These are phyloP conservation scores for Coreius guichenoti DNA, from an alignment of 2,797 vertebrate species.

Conservation along the genomic window DNA sequence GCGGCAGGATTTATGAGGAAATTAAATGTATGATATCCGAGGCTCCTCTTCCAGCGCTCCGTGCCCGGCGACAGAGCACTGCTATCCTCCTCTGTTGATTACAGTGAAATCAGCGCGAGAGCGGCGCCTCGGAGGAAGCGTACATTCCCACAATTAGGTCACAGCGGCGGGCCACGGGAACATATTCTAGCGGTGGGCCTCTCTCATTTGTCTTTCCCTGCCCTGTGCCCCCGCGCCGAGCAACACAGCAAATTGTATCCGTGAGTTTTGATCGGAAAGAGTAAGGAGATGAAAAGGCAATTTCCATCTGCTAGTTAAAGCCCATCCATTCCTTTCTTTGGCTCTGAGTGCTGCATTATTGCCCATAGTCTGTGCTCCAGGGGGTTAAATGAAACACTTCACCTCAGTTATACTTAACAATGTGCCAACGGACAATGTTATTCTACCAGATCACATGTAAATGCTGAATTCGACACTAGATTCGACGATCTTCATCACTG, in stretches of 20 bases:
- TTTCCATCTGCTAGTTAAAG: constrained; percentile 50
- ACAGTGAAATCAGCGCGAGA: constrained; percentile 68
- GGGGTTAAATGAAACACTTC: constrained; percentile 61
- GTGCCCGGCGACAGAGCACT: constrained; percentile 70
- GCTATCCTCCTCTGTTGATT: constrained; percentile 70
- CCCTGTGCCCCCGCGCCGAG: constrained; percentile 60
- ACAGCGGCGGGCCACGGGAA: constrained; percentile 58
- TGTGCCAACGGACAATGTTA: constrained; percentile 36
- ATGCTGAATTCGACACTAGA: constrained; percentile 39
- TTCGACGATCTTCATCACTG: neutral
- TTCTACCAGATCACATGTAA: constrained; percentile 42
- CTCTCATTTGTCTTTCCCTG: constrained; percentile 67
- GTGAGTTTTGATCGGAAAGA: constrained; percentile 46
- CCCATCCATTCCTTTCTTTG: constrained; percentile 46
- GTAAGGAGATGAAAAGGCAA: constrained; percentile 60
- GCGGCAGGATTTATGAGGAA: constrained; percentile 75
- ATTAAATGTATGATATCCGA: constrained; percentile 79
- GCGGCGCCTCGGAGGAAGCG: constrained; percentile 59
- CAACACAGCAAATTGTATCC: constrained; percentile 58
- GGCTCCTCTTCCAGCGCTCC: constrained; percentile 67
- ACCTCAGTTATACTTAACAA: constrained; percentile 54
- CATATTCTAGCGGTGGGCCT: constrained; percentile 58
- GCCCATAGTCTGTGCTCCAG: constrained; percentile 37
- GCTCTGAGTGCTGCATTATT: constrained; percentile 44
- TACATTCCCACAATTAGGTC: constrained; percentile 68